Evolutionary conservation across 53 echinoderm and acorn worm genomes (phyloP), one percentile per base, ranked within the genome.

Genomic region (Echinometra lucunter): DNA sequence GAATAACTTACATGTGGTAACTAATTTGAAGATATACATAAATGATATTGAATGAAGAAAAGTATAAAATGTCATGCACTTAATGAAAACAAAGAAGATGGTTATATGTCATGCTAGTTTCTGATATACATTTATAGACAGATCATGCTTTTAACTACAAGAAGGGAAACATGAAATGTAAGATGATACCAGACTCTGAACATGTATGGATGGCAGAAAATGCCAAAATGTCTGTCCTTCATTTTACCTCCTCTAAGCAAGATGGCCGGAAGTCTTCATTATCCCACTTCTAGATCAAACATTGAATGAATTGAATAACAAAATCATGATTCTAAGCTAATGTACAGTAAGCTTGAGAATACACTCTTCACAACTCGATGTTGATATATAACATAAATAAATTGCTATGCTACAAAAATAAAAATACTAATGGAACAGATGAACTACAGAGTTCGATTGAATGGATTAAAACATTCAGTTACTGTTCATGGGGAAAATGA

Each of bases 211-310:
- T 89, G 89, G 19, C 60, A 60, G 60, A 58, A 47, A 37, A 58
- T 58, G 5, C 8, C 55, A 58, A n/a, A n/a, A 60, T 57, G 58
- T 37, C 89, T 63, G 30, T 35, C 37, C 30, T 23, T 11, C 23
- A 11, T 89, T 30, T 94, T 94, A 94, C 94, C 94, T 94, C 94
- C 94, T 94, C 94, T 2, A 85, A 45, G 19, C 44, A 63, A 23
- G 94, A 42, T 44, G 94, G 94, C 16, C 21, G 94, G 32, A 94
- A 94, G 66, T 94, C 94, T 94, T 94, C 94, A 1, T 30, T 40
- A 81, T 94, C 94, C 94, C 94, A 94, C 80, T 94, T 94, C 94
- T 94, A 66, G 94, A 94, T 85, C 28, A 27, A 94, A 83, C 82
- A 44, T 83, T 83, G 45, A 40, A 58, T 94, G 93, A 78, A 92